Evolutionary conservation across 2,888 invertebrate species (phyloP), one percentile per base, ranked within the genome.

Genomic region (Leptopilina drosophilae): DNA sequence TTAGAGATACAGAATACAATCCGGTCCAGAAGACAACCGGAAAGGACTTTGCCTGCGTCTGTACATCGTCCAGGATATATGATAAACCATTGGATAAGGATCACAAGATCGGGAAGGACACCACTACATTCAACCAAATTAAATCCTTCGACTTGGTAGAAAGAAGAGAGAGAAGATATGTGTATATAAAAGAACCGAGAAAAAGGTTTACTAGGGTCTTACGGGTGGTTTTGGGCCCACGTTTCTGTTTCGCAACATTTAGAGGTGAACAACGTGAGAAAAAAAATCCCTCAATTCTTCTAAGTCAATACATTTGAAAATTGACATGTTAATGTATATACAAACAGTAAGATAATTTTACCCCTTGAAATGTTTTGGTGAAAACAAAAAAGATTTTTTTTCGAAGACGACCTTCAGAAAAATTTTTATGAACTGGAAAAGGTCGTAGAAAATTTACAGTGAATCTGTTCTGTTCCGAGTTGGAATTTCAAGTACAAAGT

Each of bases 61-160:
- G 81, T 82, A 80, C 80, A 81, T 83, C 83, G 80, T 80, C 78
- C 83, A 82, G 88, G 89, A 90, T 89, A 90, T 89, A 89, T 90
- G 89, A 90, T 90, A 89, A 90, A 90, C 87, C 87, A 89, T 89
- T 87, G 87, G 89, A 90, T 90, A 90, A 89, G 87, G 87, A 90
- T 90, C 89, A 76, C 78, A 76, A 80, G 80, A 79, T 81, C 73
- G 76, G 75, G 76, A 78, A 76, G 78, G 66, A 78, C 66, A 59
- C 56, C 80, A 73, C 79, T 81, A 82, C 84, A 84, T 87, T 88
- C 87, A 89, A 84, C 87, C 88, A 91, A 91, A 90, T 90, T 90
- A 90, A 90, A 90, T 90, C 88, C 87, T 90, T 86, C 87, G 87
- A 88, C 87, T 89, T 90, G 89, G 89, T 88, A 89, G 89, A 88